Evolutionary conservation across 2,888 invertebrate genomes (phyloP), one percentile per base, ranked within the genome.

Genomic region (Chorisops tibialis): DNA sequence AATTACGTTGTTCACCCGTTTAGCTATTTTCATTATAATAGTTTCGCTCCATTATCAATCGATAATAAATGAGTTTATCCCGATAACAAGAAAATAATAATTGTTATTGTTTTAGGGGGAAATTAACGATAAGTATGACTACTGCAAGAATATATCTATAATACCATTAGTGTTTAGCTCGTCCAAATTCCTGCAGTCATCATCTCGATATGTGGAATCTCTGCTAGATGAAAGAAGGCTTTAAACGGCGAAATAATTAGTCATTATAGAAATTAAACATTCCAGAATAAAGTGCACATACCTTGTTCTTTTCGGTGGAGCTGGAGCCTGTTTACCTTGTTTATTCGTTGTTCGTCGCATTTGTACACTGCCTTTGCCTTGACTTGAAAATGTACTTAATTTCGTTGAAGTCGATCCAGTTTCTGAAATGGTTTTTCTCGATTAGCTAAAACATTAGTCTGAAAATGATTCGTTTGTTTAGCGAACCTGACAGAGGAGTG

Each of bases 221-320:
- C 79, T 75, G 67, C 77, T 79, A 60, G 77, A 75, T 24, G 79
- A 78, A 2, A 79, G 71, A 62, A 79, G 70, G 67, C 79, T 74
- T 56, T 19, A 65, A 47, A 61, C 11, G 18, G 49, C 24, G 39
- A 22, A 35, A 11, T 38, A 18, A 49, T 35, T n/a, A 50, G 35
- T 30, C 12, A 41, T 16, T 18, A 22, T 12, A 5, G n/a, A n/a
- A 49, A 11, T 22, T 16, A 12, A 54, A 4, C 41, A 39, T 21
- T 22, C 24, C 11, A 39, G 35, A 22, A 39, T 14, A 38, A 24
- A 41, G 19, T 39, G 11, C 19, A 54, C 35, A 24, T 80, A 93
- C 92, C 93, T 93, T 68, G 96, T 96, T 70, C 96, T 84, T 79
- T 96, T 95, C 35, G 96, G 96, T 64, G 96, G 96, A 18, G 94